Percentiles rank a stretch among this genome's conserved stretches.
phyloP scores from a whole-genome alignment of 92 coral and sea anemone genomes.

The Paramuricea clavata region DNA sequence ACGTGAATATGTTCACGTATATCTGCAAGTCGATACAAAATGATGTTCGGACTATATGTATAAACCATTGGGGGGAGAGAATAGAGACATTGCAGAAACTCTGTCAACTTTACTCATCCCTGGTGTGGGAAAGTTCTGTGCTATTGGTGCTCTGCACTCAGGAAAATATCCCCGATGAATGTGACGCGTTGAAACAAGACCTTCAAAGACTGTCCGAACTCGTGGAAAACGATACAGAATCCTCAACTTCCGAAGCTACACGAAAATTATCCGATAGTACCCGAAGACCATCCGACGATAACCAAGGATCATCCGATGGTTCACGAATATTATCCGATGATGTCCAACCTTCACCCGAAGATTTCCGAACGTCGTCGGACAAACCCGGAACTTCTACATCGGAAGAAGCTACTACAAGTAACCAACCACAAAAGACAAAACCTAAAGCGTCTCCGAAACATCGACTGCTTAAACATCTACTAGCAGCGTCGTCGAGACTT shows the following conservation, averaged over 20 bases:
- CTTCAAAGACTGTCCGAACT: constrained; percentile 58
- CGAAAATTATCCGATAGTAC: constrained; percentile 51
- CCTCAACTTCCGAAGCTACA: constrained; percentile 44
- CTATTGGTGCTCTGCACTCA: constrained; percentile 75
- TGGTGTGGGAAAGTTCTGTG: constrained; percentile 95
- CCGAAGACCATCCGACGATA: constrained; percentile 13
- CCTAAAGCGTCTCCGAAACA: constrained; percentile 76
- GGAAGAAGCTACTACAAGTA: constrained; percentile 14
- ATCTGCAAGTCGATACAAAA: constrained; percentile 88
- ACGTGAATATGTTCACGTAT: constrained; percentile 92
- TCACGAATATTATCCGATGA: constrained; percentile 4
- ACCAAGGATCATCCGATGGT: constrained; percentile 2
- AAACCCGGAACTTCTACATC: constrained; percentile 44
- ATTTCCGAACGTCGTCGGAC: constrained; percentile 39
- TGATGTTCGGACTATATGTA: constrained; percentile 89
- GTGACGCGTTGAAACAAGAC: constrained; percentile 66
- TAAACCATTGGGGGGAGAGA: constrained; percentile 95
- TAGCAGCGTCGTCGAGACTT: constrained; percentile 82
- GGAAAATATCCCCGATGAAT: constrained; percentile 56
- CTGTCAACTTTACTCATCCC: constrained; percentile 83
- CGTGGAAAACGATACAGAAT: constrained; percentile 54
- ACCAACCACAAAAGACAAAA: constrained; percentile 62
- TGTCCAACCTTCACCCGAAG: constrained; percentile 5
- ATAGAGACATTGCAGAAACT: constrained; percentile 76
- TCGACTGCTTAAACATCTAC: constrained; percentile 86